These are phyloP conservation scores for Conger conger DNA, from an alignment of 2,113 vertebrate genomes.

Conservation along the genomic window DNA sequence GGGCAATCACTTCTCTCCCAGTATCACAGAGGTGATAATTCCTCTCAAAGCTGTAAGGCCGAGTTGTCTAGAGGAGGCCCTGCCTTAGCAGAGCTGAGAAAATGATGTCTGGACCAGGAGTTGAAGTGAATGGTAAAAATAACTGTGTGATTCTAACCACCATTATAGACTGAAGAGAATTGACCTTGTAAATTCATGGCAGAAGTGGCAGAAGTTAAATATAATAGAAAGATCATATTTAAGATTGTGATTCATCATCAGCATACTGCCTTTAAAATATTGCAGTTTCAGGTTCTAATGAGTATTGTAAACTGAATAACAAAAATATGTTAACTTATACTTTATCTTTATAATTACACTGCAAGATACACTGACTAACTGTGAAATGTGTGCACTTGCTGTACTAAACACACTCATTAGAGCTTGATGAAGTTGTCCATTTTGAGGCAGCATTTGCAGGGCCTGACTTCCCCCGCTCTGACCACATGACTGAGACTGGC, in stretches of 20 bases:
- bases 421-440: neutral
- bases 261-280: neutral
- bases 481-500: neutral
- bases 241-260: too few relatives aligned
- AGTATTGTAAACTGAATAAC: neutral
- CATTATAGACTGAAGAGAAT: conserved; percentile 2
- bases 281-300: neutral
- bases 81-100: neutral
- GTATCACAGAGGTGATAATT: neutral
- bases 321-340: neutral
- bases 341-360: conserved; percentile 4
- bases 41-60: neutral
- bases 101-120: neutral
- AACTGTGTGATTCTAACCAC: neutral
- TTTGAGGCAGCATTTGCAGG: neutral
- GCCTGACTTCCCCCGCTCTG: neutral
- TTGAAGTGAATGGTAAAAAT: neutral
- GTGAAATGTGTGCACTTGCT: conserved; percentile 10
- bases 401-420: conserved; percentile 20
- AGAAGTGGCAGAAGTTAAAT: conserved; percentile 9
- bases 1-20: neutral
- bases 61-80: neutral
- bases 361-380: neutral
- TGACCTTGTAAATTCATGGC: conserved; percentile 18
- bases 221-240: conserved; percentile 16